Evolutionary conservation across 2,888 invertebrate genomes (phyloP).

Genomic region (Chelonus formosanus): DNA sequence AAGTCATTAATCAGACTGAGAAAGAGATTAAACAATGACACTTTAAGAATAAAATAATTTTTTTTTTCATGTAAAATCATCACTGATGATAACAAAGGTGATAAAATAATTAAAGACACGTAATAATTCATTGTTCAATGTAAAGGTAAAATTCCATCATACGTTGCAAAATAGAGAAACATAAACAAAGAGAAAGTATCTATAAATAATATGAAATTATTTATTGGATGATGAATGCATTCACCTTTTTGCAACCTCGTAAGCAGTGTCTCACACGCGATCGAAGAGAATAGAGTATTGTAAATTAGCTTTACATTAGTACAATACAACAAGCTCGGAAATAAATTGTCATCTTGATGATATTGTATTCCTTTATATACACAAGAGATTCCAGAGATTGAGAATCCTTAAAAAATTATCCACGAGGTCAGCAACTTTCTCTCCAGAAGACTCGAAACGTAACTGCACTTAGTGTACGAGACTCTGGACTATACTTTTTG

Average conservation of each 20-base stretch:
- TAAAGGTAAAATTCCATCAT: too few species aligned
- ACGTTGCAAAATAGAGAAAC: neutral
- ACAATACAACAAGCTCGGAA: neutral
- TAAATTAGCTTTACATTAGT: neutral
- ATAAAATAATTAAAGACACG: too few species aligned
- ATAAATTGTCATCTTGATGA: neutral
- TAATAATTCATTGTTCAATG: too few species aligned
- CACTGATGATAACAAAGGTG: too few species aligned
- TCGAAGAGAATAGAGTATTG: neutral
- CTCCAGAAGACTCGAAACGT: conserved; percentile 29
- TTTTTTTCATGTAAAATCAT: too few species aligned
- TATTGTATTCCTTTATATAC: neutral
- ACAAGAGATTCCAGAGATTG: conserved; percentile 10
- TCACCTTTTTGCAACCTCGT: conserved; percentile 60
- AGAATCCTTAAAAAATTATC: conserved; percentile 28
- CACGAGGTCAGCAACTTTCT: conserved; percentile 33
- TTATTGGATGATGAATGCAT: conserved; percentile 61
- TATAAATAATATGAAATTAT: conserved; percentile 46
- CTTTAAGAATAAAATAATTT: too few species aligned
- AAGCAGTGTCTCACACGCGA: conserved; percentile 49
- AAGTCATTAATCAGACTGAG: too few species aligned
- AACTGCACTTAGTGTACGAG: conserved; percentile 10
- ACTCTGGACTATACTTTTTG: neutral
- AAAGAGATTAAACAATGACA: too few species aligned
- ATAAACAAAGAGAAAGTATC: conserved; percentile 12